Conservation (phyloP, 1,140 invertebrate genomes). For the fruit fly (Drosophila melanogaster) region Release_6_plus_ISO1_MT NT_037436.4:9778001-9778500, state of each 20-base stretch:
- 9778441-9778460: constrained; percentile 36
- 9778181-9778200: constrained; percentile 14
- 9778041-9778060: constrained; percentile 38
- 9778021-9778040: constrained; percentile 32
- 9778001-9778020: constrained; percentile 55
- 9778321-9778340: constrained; percentile 59
- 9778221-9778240: constrained; percentile 77
- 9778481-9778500: constrained; percentile 37
- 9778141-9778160: constrained; percentile 9
- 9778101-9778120: constrained; percentile 70
- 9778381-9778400: constrained; percentile 50
- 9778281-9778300: constrained; percentile 41
- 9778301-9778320: constrained; percentile 32
- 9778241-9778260: constrained; percentile 73
- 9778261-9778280: constrained; percentile 73
- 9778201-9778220: constrained; percentile 48
- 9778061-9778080: constrained; percentile 70
- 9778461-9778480: constrained; percentile 71
- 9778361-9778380: constrained; percentile 51
- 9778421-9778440: constrained; percentile 6
- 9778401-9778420: constrained; percentile 28
- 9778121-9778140: constrained; percentile 36
- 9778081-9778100: constrained; percentile 77
- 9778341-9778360: constrained; percentile 66
- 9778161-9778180: constrained; percentile 38